Conservation (phyloP, 2,113 vertebrate genomes). For the Sciurus niger region DNA sequence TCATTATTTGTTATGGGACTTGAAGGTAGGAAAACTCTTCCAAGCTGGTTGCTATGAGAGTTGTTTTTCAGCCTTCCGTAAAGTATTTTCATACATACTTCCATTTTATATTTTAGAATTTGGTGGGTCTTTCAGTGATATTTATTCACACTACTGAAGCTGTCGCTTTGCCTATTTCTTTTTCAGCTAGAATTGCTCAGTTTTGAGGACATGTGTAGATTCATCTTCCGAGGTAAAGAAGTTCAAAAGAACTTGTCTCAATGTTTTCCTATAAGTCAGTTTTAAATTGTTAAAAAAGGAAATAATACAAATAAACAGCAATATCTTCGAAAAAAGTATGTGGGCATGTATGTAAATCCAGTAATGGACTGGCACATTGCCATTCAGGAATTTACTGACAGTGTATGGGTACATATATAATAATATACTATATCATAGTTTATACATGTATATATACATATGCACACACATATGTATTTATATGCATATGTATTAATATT, state of each 20-base stretch:
- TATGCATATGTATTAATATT: background rate
- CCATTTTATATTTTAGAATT: background rate
- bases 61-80: background rate
- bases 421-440: background rate
- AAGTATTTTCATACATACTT: background rate
- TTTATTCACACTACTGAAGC: background rate
- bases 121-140: background rate
- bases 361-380: background rate
- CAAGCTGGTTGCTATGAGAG: too few species aligned
- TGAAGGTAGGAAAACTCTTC: background rate
- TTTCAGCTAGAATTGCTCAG: background rate
- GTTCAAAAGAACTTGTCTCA: background rate
- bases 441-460: rapidly evolving
- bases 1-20: background rate
- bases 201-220: background rate
- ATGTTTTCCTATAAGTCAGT: background rate
- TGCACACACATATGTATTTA: background rate
- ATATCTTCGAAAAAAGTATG: background rate
- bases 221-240: background rate
- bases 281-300: background rate
- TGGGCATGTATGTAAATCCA: too few species aligned
- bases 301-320: background rate
- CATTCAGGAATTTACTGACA: background rate
- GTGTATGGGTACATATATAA: rapidly evolving
- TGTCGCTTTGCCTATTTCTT: background rate